A percentile compares a stretch with the other conserved stretches of the same genome.
These are phyloP conservation scores for Meliscaeva auricollis DNA, from an alignment of 2,888 invertebrate genomes.

Conservation along the genomic window DNA sequence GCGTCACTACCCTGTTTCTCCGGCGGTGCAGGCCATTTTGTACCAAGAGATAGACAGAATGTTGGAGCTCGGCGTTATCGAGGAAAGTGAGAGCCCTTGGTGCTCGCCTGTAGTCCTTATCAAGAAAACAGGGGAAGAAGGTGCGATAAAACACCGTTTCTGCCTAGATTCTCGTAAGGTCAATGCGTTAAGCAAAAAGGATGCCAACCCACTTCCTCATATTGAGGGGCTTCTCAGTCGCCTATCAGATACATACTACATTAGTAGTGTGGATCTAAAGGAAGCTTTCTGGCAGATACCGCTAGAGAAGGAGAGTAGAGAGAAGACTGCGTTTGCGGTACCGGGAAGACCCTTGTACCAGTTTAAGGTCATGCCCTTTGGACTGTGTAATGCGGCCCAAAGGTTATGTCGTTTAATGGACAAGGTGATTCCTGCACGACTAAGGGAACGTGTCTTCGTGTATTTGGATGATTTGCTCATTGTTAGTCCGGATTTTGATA, in stretches of 20 bases:
- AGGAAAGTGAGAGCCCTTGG: background rate
- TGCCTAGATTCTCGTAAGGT: background rate
- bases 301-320: slow-evolving; percentile 13
- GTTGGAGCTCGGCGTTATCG: background rate
- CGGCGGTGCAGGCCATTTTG: background rate
- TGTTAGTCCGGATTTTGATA: slow-evolving; percentile 51
- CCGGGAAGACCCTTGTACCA: slow-evolving; percentile 68
- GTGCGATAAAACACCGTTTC: no score
- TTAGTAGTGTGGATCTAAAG: slow-evolving; percentile 50
- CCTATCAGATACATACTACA: slow-evolving; percentile 55
- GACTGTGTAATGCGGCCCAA: slow-evolving; percentile 66
- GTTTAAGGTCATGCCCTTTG: slow-evolving; percentile 67
- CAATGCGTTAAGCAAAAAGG: slow-evolving; percentile 1
- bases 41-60: background rate
- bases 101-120: background rate
- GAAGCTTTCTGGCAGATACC: slow-evolving; percentile 54
- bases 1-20: slow-evolving; percentile 9
- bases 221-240: slow-evolving; percentile 62
- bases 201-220: slow-evolving; percentile 29
- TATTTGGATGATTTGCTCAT: slow-evolving; percentile 68
- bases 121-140: background rate
- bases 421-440: slow-evolving; percentile 43
- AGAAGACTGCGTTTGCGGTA: slow-evolving; percentile 57
- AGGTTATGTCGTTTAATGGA: slow-evolving; percentile 62
- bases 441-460: slow-evolving; percentile 60